phyloP scores from a whole-genome alignment of 2,888 invertebrate species.

The Lissonota sp. region DNA sequence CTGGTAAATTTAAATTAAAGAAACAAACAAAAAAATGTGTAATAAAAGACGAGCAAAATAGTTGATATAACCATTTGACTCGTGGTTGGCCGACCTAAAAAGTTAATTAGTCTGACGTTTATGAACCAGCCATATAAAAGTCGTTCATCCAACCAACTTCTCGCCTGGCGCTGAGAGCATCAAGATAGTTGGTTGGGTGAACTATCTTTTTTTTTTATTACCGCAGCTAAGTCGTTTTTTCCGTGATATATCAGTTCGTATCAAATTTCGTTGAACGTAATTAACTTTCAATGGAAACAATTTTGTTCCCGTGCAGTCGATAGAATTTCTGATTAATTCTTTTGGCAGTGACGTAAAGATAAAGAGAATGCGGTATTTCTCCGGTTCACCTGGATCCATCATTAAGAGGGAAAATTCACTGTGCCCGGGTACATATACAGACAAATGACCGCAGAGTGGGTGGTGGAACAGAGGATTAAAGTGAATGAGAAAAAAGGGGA shows the following conservation, averaged over 20 bases:
- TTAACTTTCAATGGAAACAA: neutral
- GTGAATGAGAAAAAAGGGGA: conserved; percentile 3
- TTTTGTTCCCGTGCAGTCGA: conserved; percentile 15
- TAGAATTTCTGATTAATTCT: conserved; percentile 24
- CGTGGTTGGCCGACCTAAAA: too few relatives aligned
- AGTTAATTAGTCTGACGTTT: too few relatives aligned
- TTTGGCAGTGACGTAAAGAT: neutral
- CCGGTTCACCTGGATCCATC: conserved; percentile 23
- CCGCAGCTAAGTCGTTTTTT: too few relatives aligned
- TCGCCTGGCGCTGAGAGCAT: too few relatives aligned
- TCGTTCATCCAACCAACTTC: too few relatives aligned
- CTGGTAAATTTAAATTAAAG: conserved; percentile 71
- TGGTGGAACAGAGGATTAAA: conserved; percentile 29
- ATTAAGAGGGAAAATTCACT: conserved; percentile 39
- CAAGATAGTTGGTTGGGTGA: too few relatives aligned
- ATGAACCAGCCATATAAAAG: too few relatives aligned
- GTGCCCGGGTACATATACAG: conserved; percentile 27
- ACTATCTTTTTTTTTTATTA: too few relatives aligned
- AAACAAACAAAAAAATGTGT: conserved; percentile 72
- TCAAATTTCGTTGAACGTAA: neutral
- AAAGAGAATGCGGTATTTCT: neutral
- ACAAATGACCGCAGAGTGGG: conserved; percentile 12
- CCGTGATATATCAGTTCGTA: too few relatives aligned
- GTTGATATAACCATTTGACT: too few relatives aligned
- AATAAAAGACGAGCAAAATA: too few relatives aligned